Conservation (phyloP, 1,140 invertebrate genomes). For the Hyphantria cunea region DNA sequence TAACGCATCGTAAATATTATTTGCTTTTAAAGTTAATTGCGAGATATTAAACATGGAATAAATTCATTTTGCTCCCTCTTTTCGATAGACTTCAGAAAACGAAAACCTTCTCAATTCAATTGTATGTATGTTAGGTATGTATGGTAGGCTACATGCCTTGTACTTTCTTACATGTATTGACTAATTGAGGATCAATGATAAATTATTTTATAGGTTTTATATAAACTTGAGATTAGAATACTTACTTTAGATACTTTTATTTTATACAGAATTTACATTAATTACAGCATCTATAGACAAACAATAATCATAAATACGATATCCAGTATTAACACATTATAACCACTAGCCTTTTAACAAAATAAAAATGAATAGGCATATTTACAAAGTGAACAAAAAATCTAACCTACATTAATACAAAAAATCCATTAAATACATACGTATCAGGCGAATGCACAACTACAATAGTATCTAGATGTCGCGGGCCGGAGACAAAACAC, state of each 20-base stretch:
- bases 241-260: too few relatives aligned
- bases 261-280: too few relatives aligned
- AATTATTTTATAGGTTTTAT: neutral
- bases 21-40: constrained; percentile 29
- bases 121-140: too few relatives aligned
- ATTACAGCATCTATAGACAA: too few relatives aligned
- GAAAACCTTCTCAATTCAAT: too few relatives aligned
- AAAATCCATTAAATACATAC: constrained; percentile 1
- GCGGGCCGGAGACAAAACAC: constrained; percentile 35
- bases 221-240: too few relatives aligned
- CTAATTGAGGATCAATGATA: neutral
- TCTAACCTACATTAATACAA: constrained; percentile 5
- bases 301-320: too few relatives aligned
- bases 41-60: neutral
- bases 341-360: too few relatives aligned
- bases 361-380: neutral
- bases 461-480: constrained; percentile 27
- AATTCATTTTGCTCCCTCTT: neutral
- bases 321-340: too few relatives aligned
- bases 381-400: neutral
- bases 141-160: too few relatives aligned
- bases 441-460: constrained; percentile 21
- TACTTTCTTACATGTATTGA: too few relatives aligned
- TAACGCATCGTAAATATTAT: constrained; percentile 25
- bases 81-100: neutral